A percentile compares a stretch with the other conserved stretches of the same genome.
These are phyloP conservation scores for Oncorhynchus masou DNA, from an alignment of 2,113 vertebrate genomes.

Conservation along the genomic window DNA sequence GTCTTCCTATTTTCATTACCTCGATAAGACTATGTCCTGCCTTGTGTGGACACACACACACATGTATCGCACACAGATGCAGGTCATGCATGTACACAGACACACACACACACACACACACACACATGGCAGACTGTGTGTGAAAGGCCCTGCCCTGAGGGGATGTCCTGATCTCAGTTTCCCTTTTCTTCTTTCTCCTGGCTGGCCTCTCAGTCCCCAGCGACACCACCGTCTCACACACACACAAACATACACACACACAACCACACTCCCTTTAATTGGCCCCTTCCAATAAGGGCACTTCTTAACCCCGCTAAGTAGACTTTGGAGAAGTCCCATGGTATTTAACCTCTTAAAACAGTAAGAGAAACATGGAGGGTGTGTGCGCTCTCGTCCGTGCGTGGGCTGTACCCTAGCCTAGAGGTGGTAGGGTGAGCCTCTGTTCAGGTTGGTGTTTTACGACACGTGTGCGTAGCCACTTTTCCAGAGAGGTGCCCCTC, in stretches of 20 bases:
- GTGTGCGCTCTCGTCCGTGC: not conserved
- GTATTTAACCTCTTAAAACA: not conserved
- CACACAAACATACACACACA: constrained; percentile 1
- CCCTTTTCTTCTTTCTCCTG: too few species aligned
- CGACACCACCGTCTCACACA: too few species aligned
- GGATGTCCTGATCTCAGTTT: too few species aligned
- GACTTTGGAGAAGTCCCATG: constrained; percentile 14
- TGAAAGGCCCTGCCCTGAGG: not conserved
- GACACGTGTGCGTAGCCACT: not conserved
- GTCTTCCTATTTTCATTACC: too few species aligned
- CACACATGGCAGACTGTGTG: not conserved
- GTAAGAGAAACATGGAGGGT: not conserved
- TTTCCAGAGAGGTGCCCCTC: constrained; percentile 24
- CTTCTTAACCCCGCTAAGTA: constrained; percentile 1
- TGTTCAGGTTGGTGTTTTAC: constrained; percentile 12
- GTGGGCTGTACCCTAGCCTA: not conserved
- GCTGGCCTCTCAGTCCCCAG: too few species aligned
- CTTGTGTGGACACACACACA: too few species aligned
- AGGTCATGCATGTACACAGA: not conserved
- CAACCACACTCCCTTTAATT: constrained; percentile 11
- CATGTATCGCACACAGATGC: too few species aligned
- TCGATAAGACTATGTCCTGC: too few species aligned
- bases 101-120: not conserved
- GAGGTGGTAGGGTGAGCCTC: not conserved
- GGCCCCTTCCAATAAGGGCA: constrained; percentile 18